Percentiles rank a stretch among this genome's conserved stretches.
Evolutionary conservation across 1,140 invertebrate species (phyloP).

Genomic region (Sipha flava): DNA sequence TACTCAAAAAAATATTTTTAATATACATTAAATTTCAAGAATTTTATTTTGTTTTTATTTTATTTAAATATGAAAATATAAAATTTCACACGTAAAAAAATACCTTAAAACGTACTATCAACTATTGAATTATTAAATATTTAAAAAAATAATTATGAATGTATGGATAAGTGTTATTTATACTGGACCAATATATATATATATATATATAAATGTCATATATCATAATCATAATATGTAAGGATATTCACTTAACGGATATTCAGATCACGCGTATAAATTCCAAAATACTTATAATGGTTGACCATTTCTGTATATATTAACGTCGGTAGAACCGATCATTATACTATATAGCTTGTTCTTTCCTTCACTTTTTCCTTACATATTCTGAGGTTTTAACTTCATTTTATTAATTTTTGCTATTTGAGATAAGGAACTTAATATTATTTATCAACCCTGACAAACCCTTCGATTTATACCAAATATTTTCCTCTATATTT

Average conservation of each 20-base stretch:
- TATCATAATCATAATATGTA: neutral
- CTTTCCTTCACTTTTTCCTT: neutral
- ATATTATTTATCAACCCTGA: conserved; percentile 7
- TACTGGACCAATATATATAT: neutral
- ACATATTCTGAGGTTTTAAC: neutral
- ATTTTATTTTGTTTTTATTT: too few species aligned
- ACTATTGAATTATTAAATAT: neutral
- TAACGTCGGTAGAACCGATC: neutral
- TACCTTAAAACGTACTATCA: neutral
- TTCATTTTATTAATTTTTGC: neutral
- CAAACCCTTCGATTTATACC: neutral
- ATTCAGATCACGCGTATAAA: neutral
- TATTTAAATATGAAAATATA: too few species aligned
- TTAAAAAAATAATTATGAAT: neutral
- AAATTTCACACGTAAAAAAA: neutral
- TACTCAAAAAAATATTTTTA: too few species aligned
- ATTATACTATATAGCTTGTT: neutral
- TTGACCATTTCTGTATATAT: conserved; percentile 16
- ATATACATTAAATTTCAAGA: too few species aligned
- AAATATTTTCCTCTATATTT: conserved; percentile 5
- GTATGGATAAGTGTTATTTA: neutral
- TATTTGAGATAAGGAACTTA: neutral
- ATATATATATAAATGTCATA: too few species aligned
- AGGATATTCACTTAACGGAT: neutral
- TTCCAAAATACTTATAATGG: conserved; percentile 12